phyloP scores from a whole-genome alignment of 2,888 invertebrate species.

The Mimumesa dahlbomi region DNA sequence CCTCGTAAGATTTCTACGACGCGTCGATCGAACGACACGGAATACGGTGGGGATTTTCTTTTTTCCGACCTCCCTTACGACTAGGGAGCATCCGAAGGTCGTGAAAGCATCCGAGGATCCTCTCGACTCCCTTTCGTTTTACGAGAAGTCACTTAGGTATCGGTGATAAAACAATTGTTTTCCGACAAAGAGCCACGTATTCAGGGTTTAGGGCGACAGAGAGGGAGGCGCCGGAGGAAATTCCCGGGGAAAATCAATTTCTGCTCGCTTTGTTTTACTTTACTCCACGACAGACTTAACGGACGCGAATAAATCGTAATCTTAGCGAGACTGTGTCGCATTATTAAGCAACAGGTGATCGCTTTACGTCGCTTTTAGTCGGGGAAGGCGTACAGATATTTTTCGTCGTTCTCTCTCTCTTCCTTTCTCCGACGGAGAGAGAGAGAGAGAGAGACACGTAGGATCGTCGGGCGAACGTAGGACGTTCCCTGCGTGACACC shows the following conservation, averaged over 20 bases:
- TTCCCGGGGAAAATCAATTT: constrained; percentile 10
- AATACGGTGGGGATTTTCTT: neutral
- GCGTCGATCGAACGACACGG: neutral
- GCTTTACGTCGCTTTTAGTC: constrained; percentile 11
- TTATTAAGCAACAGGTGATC: constrained; percentile 62
- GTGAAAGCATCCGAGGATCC: neutral
- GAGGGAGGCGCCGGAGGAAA: neutral
- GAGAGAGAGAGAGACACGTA: neutral
- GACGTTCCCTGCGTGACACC: too few relatives aligned
- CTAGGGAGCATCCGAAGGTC: neutral
- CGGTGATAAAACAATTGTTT: constrained; percentile 42
- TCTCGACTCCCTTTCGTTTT: constrained; percentile 21
- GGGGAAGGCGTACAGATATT: neutral
- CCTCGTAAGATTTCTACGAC: constrained; percentile 23
- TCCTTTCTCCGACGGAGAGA: neutral
- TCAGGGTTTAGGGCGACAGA: neutral
- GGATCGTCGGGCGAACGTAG: too few relatives aligned
- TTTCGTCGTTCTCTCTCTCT: neutral
- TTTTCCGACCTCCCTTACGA: neutral
- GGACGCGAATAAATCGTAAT: constrained; percentile 49
- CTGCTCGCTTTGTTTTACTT: constrained; percentile 7
- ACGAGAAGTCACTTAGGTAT: constrained; percentile 20
- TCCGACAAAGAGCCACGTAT: constrained; percentile 4
- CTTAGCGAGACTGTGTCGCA: constrained; percentile 24
- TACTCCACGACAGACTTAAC: constrained; percentile 5